Conservation (phyloP, 2,888 invertebrate genomes). For the Troilus luridus region DNA sequence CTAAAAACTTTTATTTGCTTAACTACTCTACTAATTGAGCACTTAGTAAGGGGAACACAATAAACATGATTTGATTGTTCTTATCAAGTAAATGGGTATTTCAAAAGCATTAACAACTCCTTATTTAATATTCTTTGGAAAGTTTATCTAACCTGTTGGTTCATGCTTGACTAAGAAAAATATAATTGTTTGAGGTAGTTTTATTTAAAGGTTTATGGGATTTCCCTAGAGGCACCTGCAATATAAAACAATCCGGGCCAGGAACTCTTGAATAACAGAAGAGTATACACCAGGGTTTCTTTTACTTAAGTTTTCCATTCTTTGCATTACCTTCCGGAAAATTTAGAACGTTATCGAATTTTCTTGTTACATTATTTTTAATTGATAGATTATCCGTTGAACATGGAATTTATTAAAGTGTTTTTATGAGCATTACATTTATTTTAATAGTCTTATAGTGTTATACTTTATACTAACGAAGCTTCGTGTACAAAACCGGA, state of each 20-base stretch:
- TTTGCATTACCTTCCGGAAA: neutral
- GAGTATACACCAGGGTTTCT: neutral
- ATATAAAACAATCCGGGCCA: conserved; percentile 13
- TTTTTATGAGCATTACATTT: too few relatives aligned
- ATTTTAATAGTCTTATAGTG: too few relatives aligned
- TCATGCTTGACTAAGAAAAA: neutral
- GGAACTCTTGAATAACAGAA: conserved; percentile 15
- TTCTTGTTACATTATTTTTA: neutral
- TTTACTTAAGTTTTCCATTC: neutral
- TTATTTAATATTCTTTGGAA: neutral
- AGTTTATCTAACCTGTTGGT: conserved; percentile 1
- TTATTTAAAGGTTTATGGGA: conserved; percentile 46
- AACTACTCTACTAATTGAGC: too few relatives aligned
- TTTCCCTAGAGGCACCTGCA: conserved; percentile 27
- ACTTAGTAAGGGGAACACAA: too few relatives aligned
- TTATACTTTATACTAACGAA: too few relatives aligned
- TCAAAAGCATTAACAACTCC: neutral
- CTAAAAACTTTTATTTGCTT: too few relatives aligned
- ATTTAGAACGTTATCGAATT: neutral
- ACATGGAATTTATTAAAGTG: too few relatives aligned
- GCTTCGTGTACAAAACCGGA: too few relatives aligned
- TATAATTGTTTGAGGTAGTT: conserved; percentile 34
- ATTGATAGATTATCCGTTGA: neutral
- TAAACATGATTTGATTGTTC: neutral
- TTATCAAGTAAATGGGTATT: neutral